A percentile compares a stretch with the other conserved stretches of the same genome.
These are phyloP conservation scores for Geophilus truncorum DNA, from an alignment of 2,888 invertebrate genomes.

Conservation along the genomic window DNA sequence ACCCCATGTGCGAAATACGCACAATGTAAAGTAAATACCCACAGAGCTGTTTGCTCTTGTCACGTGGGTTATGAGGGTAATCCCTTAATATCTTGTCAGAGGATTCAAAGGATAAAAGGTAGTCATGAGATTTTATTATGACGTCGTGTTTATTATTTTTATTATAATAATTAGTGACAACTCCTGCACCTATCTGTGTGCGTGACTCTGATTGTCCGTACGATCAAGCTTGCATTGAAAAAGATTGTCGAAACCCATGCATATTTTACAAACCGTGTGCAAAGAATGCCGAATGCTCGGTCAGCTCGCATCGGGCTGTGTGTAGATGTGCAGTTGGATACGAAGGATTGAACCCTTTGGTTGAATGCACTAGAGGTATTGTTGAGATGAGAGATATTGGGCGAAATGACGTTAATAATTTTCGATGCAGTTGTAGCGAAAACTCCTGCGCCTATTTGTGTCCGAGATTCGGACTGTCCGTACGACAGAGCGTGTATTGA, in stretches of 20 bases:
- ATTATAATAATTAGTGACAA: not conserved
- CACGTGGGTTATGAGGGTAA: constrained; percentile 34
- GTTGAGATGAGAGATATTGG: not conserved
- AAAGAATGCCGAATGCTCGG: constrained; percentile 68
- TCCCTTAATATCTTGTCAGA: not conserved
- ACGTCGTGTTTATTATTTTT: no score
- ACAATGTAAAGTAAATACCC: constrained; percentile 65
- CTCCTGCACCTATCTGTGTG: not conserved
- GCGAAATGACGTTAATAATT: not conserved
- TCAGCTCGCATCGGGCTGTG: constrained; percentile 66
- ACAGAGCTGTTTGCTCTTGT: constrained; percentile 61
- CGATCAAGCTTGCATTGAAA: constrained; percentile 28
- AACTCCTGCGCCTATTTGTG: constrained; percentile 23
- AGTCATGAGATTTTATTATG: no score
- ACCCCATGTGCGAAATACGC: constrained; percentile 79
- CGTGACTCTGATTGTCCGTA: not conserved
- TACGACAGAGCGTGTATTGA: constrained; percentile 59
- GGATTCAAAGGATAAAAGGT: not conserved
- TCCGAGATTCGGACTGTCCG: constrained; percentile 33
- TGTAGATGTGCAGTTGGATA: constrained; percentile 64
- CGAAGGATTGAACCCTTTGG: constrained; percentile 50
- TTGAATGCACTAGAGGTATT: constrained; percentile 36
- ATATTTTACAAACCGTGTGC: constrained; percentile 57
- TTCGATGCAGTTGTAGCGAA: not conserved
- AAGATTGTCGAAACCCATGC: constrained; percentile 28